Percentiles rank a stretch among this genome's conserved stretches.
phyloP scores from a whole-genome alignment of 2,888 invertebrate genomes.

The Drepana falcataria region DNA sequence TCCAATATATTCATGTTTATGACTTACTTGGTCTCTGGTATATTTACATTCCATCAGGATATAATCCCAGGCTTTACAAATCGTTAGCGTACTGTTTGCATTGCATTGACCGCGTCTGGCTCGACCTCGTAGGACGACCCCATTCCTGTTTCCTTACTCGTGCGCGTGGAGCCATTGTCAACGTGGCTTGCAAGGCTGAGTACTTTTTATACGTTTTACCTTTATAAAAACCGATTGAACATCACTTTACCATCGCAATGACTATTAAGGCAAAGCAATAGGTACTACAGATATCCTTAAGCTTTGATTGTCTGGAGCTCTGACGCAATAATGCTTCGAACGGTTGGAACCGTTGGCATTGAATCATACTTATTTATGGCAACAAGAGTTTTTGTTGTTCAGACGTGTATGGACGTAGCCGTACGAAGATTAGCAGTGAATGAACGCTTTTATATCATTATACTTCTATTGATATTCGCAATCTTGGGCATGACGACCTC shows the following conservation, averaged over 20 bases:
- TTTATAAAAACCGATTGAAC: constrained; percentile 9
- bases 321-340: constrained; percentile 35
- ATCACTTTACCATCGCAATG: constrained; percentile 3
- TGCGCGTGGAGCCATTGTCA: constrained; percentile 44
- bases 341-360: constrained; percentile 54
- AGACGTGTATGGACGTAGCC: constrained; percentile 40
- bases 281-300: constrained; percentile 7
- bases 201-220: constrained; percentile 26
- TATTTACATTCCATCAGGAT: constrained; percentile 5
- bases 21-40: constrained; percentile 1
- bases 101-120: constrained; percentile 45
- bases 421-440: constrained; percentile 51
- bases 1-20: not conserved
- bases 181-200: constrained; percentile 34
- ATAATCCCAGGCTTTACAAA: constrained; percentile 32
- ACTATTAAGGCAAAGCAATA: not conserved
- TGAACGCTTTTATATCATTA: constrained; percentile 48
- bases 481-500: constrained; percentile 17
- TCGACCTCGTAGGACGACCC: constrained; percentile 53
- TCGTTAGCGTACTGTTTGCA: constrained; percentile 28
- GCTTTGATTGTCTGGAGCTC: constrained; percentile 9
- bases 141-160: constrained; percentile 62
- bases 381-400: constrained; percentile 52
- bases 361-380: constrained; percentile 71
- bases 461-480: constrained; percentile 32